Base-by-base conservation (phyloP, 1,140 invertebrate genomes). In the Drosophila quadrilineata region DNA sequence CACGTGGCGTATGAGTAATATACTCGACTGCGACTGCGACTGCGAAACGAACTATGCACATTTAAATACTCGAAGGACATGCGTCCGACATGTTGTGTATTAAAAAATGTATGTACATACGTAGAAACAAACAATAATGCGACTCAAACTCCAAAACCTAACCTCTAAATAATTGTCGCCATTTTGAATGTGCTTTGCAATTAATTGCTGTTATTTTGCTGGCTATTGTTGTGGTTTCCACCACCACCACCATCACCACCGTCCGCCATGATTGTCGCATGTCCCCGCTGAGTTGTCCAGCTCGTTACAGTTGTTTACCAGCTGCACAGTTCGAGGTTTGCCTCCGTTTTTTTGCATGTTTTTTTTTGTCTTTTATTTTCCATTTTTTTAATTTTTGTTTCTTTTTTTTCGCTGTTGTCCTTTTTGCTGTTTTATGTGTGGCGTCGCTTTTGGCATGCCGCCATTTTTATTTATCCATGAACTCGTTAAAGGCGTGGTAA, bases 401-500 rank as follows among this genome's bases (percentile, higher is more conserved):
- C 9, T 36, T 38, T 50, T 26, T 45, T 43, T 31, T 48, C 26
- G 6, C 21, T 63, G 22, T 59, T 19, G 49, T n/a, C n/a, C 35
- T 53, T 53, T 28, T 52, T 41, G 38, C 16, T 41, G 43, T 38
- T 59, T 12, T 73, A 17, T 66, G 50, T 66, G 24, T 58, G 46
- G 35, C 53, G 60, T 66, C 38, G 33, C 43, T 66, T 63, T 85
- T 84, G 79, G 77, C 77, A 84, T 71, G 60, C 77, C 77, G 77
- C 77, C 77, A 84, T 84, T 84, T 85, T 77, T 67, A 74, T 66
- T 71, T 84, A 75, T 74, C 79, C 79, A 84, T 84, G 74, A 85
- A 84, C 79, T 85, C 70, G 70, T 84, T 82, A 67, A 74, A 76
- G 77, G 77, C 77, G 71, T 75, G 76, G 71, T 49, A 66, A 66